Base-by-base conservation (phyloP, 2,888 invertebrate genomes). In the Philereme vetulata region DNA sequence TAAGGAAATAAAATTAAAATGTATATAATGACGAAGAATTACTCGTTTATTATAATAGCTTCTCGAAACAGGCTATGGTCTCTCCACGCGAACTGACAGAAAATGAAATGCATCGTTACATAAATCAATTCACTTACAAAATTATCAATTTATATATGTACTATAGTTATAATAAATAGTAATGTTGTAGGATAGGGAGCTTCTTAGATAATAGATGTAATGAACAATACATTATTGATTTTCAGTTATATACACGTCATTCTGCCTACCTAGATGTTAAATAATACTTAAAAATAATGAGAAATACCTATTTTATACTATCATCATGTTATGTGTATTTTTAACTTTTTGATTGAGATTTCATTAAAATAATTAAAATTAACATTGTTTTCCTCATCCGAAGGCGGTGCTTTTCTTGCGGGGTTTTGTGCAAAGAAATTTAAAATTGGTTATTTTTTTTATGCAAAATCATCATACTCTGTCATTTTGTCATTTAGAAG, bases 11-110 rank as follows among this genome's bases (percentile, higher is more conserved):
- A 88, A 86, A 76, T 82, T 74, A 64, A 84, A 86, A 86, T 81
- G 78, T 83, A 82, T 88, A 88, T 86, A 88, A 93, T 90, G 83
- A 89, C 84, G 85, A 85, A 93, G 89, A 92, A 85, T 60, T 96
- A 96, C 96, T 96, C 96, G 93, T 95, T 95, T 93, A 95, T 95
- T 94, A 96, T 95, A 93, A 97, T 96, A 94, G 97, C 97, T 95
- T 97, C 97, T 96, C 96, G 96, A 97, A 98, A 98, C 96, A 97
- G 96, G 93, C 97, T 95, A 95, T 97, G 97, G 96, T 97, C 96
- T 95, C 97, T 97, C 98, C 98, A 97, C 95, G 96, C 96, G 95
- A 95, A 96, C 97, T 97, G 87, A 82, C 81, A 81, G 83, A 78
- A 85, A 88, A 85, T 79, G 80, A 87, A 86, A 85, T 80, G 75